Percentiles rank a stretch among this genome's conserved stretches.
Conservation (phyloP, 2,797 vertebrate species). For the Propithecus perrieri region DNA sequence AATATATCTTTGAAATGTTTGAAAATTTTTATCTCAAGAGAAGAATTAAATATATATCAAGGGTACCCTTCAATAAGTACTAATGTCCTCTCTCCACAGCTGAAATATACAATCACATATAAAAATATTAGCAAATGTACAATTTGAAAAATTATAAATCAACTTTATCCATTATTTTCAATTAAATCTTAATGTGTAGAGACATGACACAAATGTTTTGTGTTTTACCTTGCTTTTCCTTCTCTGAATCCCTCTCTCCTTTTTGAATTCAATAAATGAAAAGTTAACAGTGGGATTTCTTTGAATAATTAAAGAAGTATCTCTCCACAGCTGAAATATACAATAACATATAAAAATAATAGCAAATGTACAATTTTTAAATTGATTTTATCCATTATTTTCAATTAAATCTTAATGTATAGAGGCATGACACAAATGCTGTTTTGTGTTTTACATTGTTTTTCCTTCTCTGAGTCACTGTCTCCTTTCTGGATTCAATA, state of each 20-base stretch:
- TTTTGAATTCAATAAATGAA: not conserved
- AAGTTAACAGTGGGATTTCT: not conserved
- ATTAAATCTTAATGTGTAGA: not conserved
- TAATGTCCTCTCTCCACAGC: not conserved
- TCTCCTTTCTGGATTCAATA: not conserved
- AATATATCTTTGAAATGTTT: not conserved
- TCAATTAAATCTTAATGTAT: not conserved
- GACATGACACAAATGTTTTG: not conserved
- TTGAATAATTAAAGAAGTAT: slow-evolving; percentile 31
- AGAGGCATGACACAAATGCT: not conserved
- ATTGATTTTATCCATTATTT: not conserved
- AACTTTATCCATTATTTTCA: not conserved
- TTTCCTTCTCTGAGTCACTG: not conserved
- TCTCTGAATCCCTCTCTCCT: not conserved
- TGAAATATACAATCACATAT: not conserved
- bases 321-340: not conserved
- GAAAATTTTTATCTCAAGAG: not conserved
- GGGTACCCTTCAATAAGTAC: not conserved
- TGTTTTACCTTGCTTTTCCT: not conserved
- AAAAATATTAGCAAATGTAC: not conserved
- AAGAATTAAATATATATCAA: not conserved
- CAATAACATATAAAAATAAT: not conserved
- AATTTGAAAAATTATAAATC: not conserved
- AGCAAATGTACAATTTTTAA: not conserved
- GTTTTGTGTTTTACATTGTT: not conserved